Evolutionary conservation across 2,888 invertebrate genomes (phyloP), one percentile per base, ranked within the genome.

Genomic region (Tachina lurida): DNA sequence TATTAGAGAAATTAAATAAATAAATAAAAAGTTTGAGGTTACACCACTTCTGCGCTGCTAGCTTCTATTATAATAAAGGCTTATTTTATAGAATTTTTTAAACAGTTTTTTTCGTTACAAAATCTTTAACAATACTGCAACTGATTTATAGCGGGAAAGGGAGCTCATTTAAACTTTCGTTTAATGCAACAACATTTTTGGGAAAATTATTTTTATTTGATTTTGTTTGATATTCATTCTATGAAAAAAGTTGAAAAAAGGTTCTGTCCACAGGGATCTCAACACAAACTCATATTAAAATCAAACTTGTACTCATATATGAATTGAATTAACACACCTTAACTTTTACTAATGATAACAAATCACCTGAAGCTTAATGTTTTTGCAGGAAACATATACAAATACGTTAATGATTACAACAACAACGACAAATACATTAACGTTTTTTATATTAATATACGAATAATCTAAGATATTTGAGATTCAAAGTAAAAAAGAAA

Each of bases 301-400:
- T 9, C 10, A 54, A 54, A 12, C 1, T 19, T 31, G 56, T 19
- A 13, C 22, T 56, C 13, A 12, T 10, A 8, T 19, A n/a, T 39
- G 9, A 15, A 12, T 15, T 31, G 9, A 39, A 15, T n/a, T 15
- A 39, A 17, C 17, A 41, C 62, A 43, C 41, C 10, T 62, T 31
- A 62, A 43, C 12, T 10, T 43, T 45, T 39, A 47, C 15, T 56
- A 58, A 47, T 58, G 17, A 67, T 67, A 39, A 76, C 47, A 76
- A 45, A 76, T 76, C 58, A n/a, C 31, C 13, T 1, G 12, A 39
- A 12, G 3, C 13, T 62, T 62, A 56, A 39, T 56, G 12, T 39
- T 31, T 15, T 19, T 75, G 54, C 22, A 43, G 43, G 22, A 63
- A 65, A 63, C n/a, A 39, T n/a, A 43, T 15, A 10, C 41, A 39